Conservation (phyloP, 2,797 vertebrate species). For the Onychomys arenicola region DNA sequence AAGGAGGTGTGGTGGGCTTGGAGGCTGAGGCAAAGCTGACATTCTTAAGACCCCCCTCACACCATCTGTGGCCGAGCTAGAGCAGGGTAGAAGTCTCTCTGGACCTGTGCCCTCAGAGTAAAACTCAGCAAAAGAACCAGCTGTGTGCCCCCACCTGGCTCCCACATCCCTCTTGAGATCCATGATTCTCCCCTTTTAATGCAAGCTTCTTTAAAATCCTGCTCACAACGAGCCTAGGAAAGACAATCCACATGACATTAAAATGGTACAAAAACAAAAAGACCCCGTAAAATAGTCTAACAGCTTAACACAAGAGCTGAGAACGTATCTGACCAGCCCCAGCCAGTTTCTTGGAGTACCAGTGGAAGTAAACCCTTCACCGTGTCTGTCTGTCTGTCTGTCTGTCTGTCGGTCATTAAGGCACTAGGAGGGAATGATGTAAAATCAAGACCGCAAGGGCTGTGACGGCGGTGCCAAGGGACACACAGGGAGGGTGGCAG, state of each 20-base stretch:
- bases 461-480: slow-evolving; percentile 88
- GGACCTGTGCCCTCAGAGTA: not conserved
- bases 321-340: slow-evolving; percentile 87
- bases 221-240: slow-evolving; percentile 74
- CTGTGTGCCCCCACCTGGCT: not conserved
- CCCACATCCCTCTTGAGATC: slow-evolving; percentile 9
- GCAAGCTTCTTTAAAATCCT: slow-evolving; percentile 56
- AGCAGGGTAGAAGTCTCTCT: not conserved
- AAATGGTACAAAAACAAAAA: slow-evolving; percentile 58
- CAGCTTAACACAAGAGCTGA: slow-evolving; percentile 78
- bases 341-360: slow-evolving; percentile 90
- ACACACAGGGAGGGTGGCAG: slow-evolving; percentile 91
- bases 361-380: slow-evolving; percentile 93
- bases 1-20: not conserved
- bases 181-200: not conserved
- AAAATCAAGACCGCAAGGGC: slow-evolving; percentile 92
- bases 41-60: slow-evolving; percentile 31
- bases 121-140: not conserved
- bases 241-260: slow-evolving; percentile 23
- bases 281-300: slow-evolving; percentile 63
- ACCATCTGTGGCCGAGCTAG: slow-evolving; percentile 27
- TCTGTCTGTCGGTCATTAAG: slow-evolving; percentile 94
- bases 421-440: slow-evolving; percentile 98
- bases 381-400: slow-evolving; percentile 85
- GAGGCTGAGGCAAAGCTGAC: not conserved